Conservation (phyloP, 2,113 vertebrate species). For the Clupea harengus region DNA sequence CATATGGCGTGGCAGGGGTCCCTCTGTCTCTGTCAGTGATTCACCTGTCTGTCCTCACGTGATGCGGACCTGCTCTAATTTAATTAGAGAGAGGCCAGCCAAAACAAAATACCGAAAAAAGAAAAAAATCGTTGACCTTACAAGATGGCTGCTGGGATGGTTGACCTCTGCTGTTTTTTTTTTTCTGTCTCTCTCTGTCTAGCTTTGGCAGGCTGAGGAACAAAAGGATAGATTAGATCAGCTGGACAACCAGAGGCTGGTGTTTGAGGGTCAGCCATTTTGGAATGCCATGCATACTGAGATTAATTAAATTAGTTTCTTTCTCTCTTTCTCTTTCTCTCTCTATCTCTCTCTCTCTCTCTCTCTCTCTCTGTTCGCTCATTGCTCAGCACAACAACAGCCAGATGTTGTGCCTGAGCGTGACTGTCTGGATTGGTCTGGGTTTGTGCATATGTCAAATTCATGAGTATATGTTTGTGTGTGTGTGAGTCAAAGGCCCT, state of each 20-base stretch:
- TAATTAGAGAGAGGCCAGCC: conserved; percentile 62
- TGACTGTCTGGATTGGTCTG: background rate
- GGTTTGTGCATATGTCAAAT: background rate
- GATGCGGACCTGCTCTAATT: conserved; percentile 57
- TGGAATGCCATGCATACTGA: background rate
- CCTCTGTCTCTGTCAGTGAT: background rate
- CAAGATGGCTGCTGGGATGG: conserved; percentile 57
- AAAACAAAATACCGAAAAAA: conserved; percentile 54
- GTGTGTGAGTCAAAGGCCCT: background rate
- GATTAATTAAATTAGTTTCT: background rate
- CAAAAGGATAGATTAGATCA: background rate
- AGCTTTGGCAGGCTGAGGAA: background rate
- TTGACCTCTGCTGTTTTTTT: conserved; percentile 44
- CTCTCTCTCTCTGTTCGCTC: background rate
- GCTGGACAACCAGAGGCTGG: background rate
- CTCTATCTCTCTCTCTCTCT: background rate
- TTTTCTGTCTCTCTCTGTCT: background rate
- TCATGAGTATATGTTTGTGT: background rate
- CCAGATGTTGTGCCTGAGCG: background rate
- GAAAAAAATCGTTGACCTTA: conserved; percentile 57
- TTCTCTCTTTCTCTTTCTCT: background rate
- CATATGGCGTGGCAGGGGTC: conserved; percentile 40
- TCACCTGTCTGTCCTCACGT: conserved; percentile 42
- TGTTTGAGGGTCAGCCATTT: conserved; percentile 8
- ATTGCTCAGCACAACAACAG: background rate